Evolutionary conservation across 2,888 invertebrate genomes (phyloP).

Genomic region (Eupeodes latifasciatus): DNA sequence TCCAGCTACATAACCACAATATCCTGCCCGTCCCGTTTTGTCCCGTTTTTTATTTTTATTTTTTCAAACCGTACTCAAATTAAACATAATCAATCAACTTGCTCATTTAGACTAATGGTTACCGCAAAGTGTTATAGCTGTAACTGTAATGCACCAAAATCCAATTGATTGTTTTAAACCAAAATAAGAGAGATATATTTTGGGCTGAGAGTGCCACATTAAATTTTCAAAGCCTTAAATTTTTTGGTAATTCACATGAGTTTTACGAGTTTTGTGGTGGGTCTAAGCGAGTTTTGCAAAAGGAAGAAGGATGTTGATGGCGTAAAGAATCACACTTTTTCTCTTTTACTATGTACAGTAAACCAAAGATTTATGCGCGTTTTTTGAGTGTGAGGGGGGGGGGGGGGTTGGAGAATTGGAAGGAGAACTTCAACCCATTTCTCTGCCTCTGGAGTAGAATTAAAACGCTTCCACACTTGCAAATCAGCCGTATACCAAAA

Average conservation of each 20-base stretch:
- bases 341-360: constrained; percentile 8
- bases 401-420: background rate
- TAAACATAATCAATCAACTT: constrained; percentile 33
- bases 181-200: background rate
- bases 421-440: background rate
- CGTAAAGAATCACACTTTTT: constrained; percentile 30
- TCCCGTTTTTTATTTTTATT: background rate
- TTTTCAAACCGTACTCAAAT: background rate
- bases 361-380: constrained; percentile 31
- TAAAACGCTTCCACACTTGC: constrained; percentile 36
- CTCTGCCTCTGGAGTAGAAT: constrained; percentile 14
- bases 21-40: constrained; percentile 2
- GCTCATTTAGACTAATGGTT: constrained; percentile 34
- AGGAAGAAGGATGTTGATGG: constrained; percentile 34
- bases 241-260: background rate
- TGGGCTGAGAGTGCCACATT: background rate
- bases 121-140: constrained; percentile 13
- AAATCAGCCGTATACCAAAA: background rate
- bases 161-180: constrained; percentile 9
- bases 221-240: constrained; percentile 31
- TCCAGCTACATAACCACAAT: constrained; percentile 16
- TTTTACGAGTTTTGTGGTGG: background rate
- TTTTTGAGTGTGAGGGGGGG: background rate
- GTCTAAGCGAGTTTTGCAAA: background rate
- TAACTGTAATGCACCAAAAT: constrained; percentile 19